Base-by-base conservation (phyloP, 2,888 invertebrate genomes). In the Agrochola litura region DNA sequence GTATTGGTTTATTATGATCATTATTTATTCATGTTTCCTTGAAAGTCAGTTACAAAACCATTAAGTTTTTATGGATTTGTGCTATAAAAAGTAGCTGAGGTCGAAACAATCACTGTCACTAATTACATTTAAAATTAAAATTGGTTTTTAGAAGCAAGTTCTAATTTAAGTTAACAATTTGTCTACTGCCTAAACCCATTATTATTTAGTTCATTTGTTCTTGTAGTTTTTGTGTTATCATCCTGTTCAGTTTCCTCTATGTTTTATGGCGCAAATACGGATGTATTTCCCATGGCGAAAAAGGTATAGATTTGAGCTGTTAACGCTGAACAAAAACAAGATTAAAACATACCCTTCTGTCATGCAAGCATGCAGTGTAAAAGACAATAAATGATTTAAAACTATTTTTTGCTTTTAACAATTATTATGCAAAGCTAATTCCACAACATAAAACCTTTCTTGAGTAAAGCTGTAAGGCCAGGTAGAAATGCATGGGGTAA, bases 21-120 rank as follows among this genome's bases (percentile, higher is more conserved):
- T 81, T 79, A 83, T 77, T 86, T 81, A 76, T 79, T 77, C 54
- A 85, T 83, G 73, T 86, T 83, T 81, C 81, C 73, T 83, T 83
- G 73, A 83, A 83, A 81, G 68, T 64, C 46, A 78, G 73, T 63
- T 37, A 73, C 68, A 75, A 75, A 72, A 60, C 52, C 61, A 79
- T 82, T 71, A 69, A 60, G 41, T 67, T 86, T 76, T 86, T 73
- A 85, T 69, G 76, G 16, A 70, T 72, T 69, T 74, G 58, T 67
- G 52, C 70, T 81, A 9, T 76, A 52, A 64, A 85, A 56, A 73
- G 67, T 69, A 56, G 41, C 41, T 66, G 54, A 67, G 74, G 65
- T 76, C 8, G 6, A 60, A 58, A 66, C 54, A 69, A 72, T 69
- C 58, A 61, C 46, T 72, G 63, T 43, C 37, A 68, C 4, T 77